phyloP scores from a whole-genome alignment of 37 sponge, comb jelly and placozoan genomes.

The Beroe forskalii region DNA sequence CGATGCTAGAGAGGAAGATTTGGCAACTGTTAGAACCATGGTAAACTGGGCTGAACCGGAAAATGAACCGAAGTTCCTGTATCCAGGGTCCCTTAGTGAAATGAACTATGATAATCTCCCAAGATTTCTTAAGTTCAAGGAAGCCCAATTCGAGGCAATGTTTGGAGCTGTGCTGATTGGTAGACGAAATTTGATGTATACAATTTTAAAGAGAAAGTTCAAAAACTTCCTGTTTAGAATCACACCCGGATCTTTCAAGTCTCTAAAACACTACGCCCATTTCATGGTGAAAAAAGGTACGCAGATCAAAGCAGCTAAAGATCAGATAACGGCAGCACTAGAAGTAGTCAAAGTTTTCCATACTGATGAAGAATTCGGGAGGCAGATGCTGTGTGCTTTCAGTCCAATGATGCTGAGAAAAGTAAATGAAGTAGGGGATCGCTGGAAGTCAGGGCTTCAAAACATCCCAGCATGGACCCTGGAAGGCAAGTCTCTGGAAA shows the following conservation, averaged over 20 bases:
- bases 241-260: not conserved
- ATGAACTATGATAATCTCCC: constrained; percentile 3
- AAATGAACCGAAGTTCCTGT: not conserved
- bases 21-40: not conserved
- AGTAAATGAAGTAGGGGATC: not conserved
- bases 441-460: not conserved
- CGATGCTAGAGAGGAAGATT: not conserved
- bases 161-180: not conserved
- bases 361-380: not conserved
- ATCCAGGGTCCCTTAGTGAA: not conserved
- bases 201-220: not conserved
- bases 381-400: not conserved
- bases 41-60: not conserved
- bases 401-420: not conserved
- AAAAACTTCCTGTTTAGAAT: not conserved
- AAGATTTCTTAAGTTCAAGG: not conserved
- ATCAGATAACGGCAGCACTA: not conserved
- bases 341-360: not conserved
- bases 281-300: not conserved
- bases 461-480: not conserved
- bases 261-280: not conserved
- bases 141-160: not conserved
- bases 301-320: not conserved
- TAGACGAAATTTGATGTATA: not conserved
- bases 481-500: not conserved